Evolutionary conservation across 2,888 invertebrate species (phyloP).

Genomic region (Leuctra nigra): DNA sequence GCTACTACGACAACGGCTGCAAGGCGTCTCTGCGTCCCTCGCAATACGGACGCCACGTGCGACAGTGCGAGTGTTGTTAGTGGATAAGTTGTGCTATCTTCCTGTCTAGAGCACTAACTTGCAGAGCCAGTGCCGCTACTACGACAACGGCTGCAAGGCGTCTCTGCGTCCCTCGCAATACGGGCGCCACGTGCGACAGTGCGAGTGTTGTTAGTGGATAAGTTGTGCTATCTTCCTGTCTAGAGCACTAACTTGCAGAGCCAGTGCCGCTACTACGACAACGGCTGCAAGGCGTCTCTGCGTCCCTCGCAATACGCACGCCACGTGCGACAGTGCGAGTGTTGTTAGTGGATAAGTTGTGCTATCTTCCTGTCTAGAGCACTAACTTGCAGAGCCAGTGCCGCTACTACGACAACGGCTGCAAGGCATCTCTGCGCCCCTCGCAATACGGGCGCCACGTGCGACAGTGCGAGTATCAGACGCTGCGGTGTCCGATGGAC

Average conservation of each 20-base stretch:
- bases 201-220: no score
- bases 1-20: background rate
- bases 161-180: background rate
- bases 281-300: background rate
- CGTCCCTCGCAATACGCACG: background rate
- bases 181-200: slow-evolving; percentile 9
- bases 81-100: no score
- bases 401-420: background rate
- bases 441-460: slow-evolving; percentile 5
- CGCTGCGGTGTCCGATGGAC: slow-evolving; percentile 17
- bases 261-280: background rate
- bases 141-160: background rate
- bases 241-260: no score
- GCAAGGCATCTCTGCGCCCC: background rate
- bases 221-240: no score
- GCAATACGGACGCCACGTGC: slow-evolving; percentile 6
- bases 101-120: no score
- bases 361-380: no score
- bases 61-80: background rate
- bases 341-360: no score
- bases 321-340: slow-evolving; percentile 13
- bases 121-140: background rate
- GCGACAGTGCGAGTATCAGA: slow-evolving; percentile 6
- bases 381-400: no score
- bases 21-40: background rate